Base-by-base conservation (phyloP, 2,888 invertebrate genomes). In the Noctuana brunneofusca region DNA sequence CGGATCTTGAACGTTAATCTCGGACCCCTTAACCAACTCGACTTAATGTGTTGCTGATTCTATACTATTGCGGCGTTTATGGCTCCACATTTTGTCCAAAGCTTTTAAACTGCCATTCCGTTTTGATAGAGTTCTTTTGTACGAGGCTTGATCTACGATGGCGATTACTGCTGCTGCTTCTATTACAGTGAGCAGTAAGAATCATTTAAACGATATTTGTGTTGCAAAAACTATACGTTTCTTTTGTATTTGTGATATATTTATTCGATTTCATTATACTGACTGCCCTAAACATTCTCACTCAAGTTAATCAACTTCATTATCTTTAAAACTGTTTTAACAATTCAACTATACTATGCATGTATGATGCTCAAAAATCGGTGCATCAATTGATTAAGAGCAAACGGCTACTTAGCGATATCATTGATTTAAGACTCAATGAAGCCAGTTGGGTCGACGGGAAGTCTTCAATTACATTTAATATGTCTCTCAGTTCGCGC, bases 391-490 rank as follows among this genome's bases (percentile, higher is more conserved):
- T 41, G 18, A 58, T 38, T 58, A 58, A 58, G 18, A 62, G 46
- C 57, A 52, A 43, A 57, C 43, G 27, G 57, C 41, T 52, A 63
- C 57, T 63, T 43, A 56, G 41, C 63, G 38, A 56, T 58, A 58
- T 55, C 63, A 75, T 75, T 73, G 71, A 69, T 72, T 70, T 66
- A 67, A 59, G 63, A 74, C 69, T 69, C 71, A 73, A 69, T 66
- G 69, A 68, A 68, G 64, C 74, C 67, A 72, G 71, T 70, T 67
- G 66, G 65, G 69, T 66, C 74, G 84, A 86, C 87, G 81, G 90
- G 89, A 90, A 86, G 89, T 88, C 81, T 81, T 87, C 81, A 89
- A 90, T 90, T 88, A 85, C 78, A 83, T 79, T 84, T 82, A 83
- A 80, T 82, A 82, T 78, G 73, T 69, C 67, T 69, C 71, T 76